Evolutionary conservation across 2,797 vertebrate species (phyloP).

Genomic region (Epinephelus awoara): DNA sequence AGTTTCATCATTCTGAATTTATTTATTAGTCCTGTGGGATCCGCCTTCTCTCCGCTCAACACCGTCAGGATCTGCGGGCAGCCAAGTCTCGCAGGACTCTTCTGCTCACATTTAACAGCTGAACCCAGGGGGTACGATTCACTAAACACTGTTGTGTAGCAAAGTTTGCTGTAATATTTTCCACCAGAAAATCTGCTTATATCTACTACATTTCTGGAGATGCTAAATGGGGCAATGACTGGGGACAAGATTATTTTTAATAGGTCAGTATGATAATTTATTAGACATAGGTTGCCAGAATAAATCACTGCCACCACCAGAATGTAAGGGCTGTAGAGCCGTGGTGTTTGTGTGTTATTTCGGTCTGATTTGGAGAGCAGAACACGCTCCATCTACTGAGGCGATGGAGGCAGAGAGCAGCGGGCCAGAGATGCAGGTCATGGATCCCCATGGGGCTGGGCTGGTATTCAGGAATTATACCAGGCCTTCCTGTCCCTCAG

Average conservation of each 20-base stretch:
- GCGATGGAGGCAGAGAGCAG: constrained; percentile 61
- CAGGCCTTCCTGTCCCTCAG: constrained; percentile 70
- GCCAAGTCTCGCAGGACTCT: constrained; percentile 34
- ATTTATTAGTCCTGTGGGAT: constrained; percentile 49
- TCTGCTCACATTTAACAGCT: constrained; percentile 37
- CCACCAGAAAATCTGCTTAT: constrained; percentile 1
- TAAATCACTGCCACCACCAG: constrained; percentile 35
- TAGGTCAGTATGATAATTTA: constrained; percentile 61
- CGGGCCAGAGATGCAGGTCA: constrained; percentile 79
- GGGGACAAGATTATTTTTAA: constrained; percentile 23
- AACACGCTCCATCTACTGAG: constrained; percentile 42
- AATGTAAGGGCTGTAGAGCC: constrained; percentile 12
- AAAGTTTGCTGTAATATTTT: constrained; percentile 14
- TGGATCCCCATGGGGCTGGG: constrained; percentile 74
- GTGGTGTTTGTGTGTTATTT: constrained; percentile 45
- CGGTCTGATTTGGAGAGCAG: constrained; percentile 58
- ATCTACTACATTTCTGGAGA: constrained; percentile 10
- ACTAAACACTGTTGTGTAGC: constrained; percentile 14
- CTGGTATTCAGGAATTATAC: constrained; percentile 80
- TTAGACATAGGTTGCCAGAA: constrained; percentile 33
- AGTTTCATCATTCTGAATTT: constrained; percentile 71
- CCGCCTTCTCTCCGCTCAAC: constrained; percentile 43
- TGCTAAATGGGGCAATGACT: constrained; percentile 22
- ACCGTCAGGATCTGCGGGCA: constrained; percentile 45
- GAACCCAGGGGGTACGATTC: constrained; percentile 3